Evolutionary conservation across 2,797 vertebrate genomes (phyloP), one percentile per base, ranked within the genome.

Genomic region (Cirrhinus molitorella): DNA sequence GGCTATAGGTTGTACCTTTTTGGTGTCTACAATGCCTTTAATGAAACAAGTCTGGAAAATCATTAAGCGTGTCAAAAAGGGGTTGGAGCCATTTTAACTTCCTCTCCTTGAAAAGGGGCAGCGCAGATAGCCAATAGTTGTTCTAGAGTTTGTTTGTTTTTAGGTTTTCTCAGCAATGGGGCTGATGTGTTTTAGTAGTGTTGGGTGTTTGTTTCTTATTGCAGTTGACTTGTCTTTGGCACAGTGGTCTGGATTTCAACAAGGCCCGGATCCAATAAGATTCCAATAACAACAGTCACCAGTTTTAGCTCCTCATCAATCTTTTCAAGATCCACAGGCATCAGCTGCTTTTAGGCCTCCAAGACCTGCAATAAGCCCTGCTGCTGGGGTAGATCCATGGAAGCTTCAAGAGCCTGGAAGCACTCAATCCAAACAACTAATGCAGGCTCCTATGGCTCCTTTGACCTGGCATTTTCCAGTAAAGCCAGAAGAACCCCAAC

Each of bases 391-490:
- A 21, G 23, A 77, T 77, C 14, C n/a, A 55, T 4, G 14, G n/a
- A 25, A 3, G 7, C n/a, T 65, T 65, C 7, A 51, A 8, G 34
- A 66, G 0, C 16, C 9, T 34, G 11, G 40, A 5, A 19, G 9
- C 19, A 79, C 81, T 49, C 93, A 94, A 81, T 0, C 71, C 57
- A 90, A 88, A 83, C 85, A 91, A 28, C 16, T 12, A 6, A 89
- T 91, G 84, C 89, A 92, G 37, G 68, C 34, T 67, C 82, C 88
- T 1, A 55, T 92, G 11, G 75, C 0, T 9, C 59, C 71, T 40
- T 19, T 59, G 40, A 21, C 23, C 0, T 94, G 93, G 93, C 25
- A 0, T 12, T 94, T 87, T 79, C 93, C 94, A 17, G 1, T 1
- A 49, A 80, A 90, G 85, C 90, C 91, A 16, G 7, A 23, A 17